Conservation (phyloP, 1,140 invertebrate species). For the Maconellicoccus hirsutus region DNA sequence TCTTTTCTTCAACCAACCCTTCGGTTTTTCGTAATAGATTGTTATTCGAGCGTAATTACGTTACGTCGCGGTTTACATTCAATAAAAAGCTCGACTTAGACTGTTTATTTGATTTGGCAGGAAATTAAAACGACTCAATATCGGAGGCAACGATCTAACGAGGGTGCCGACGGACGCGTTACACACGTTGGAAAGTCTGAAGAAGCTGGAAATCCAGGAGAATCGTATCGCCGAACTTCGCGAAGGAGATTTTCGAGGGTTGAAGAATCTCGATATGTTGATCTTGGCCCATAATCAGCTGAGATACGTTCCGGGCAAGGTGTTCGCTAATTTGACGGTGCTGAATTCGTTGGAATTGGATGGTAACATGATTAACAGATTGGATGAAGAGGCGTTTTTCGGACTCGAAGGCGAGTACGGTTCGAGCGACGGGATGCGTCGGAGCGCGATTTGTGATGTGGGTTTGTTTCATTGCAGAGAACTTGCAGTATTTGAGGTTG, state of each 20-base stretch:
- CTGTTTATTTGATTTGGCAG: conserved; percentile 38
- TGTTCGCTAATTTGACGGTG: conserved; percentile 62
- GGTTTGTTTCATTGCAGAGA: conserved; percentile 45
- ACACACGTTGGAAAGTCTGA: conserved; percentile 59
- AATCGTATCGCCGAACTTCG: conserved; percentile 62
- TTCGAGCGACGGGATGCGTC: no score
- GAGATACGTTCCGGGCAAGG: conserved; percentile 57
- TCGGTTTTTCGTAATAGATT: no score
- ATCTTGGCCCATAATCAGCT: conserved; percentile 73
- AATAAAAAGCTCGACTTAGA: neutral
- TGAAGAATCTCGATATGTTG: conserved; percentile 65
- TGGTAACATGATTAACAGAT: conserved; percentile 63
- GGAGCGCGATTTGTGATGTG: neutral
- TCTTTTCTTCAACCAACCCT: no score
- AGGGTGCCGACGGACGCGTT: conserved; percentile 64
- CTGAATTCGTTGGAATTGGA: conserved; percentile 76
- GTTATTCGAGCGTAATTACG: no score
- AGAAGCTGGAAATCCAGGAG: conserved; percentile 76
- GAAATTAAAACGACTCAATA: conserved; percentile 69
- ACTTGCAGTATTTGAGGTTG: conserved; percentile 73
- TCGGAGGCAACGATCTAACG: conserved; percentile 69
- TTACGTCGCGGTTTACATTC: no score
- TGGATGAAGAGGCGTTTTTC: conserved; percentile 69
- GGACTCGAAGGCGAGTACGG: conserved; percentile 69
- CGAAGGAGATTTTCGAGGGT: conserved; percentile 70